A percentile compares a stretch with the other conserved stretches of the same genome.
phyloP scores from a whole-genome alignment of 1,140 invertebrate species.

The Leptoteleia sp. region DNA sequence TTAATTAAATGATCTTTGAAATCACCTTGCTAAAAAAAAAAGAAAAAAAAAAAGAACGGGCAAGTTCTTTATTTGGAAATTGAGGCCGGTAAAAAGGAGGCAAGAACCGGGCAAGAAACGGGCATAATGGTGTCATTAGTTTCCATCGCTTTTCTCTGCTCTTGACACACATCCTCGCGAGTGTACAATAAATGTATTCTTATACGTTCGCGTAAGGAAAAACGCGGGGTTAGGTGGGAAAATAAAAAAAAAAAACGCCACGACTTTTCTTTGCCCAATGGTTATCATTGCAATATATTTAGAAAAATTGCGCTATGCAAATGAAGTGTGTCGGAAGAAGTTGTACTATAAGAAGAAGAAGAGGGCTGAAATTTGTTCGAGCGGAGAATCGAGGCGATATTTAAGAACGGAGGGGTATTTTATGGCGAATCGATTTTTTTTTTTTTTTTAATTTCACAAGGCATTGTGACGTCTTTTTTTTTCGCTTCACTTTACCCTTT shows the following conservation, averaged over 20 bases:
- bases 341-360: constrained; percentile 4
- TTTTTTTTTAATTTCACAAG: constrained; percentile 14
- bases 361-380: not conserved
- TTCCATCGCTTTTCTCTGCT: constrained; percentile 14
- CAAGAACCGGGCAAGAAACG: too few relatives aligned
- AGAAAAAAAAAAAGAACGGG: too few relatives aligned
- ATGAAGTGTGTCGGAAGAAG: constrained; percentile 17
- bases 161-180: constrained; percentile 21
- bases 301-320: constrained; percentile 25
- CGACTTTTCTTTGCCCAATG: constrained; percentile 4
- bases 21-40: too few relatives aligned
- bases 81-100: too few relatives aligned
- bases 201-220: constrained; percentile 2
- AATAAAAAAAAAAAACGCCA: too few relatives aligned
- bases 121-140: constrained; percentile 20
- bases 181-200: constrained; percentile 38
- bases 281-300: constrained; percentile 35
- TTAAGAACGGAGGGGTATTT: constrained; percentile 21
- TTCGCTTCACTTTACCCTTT: too few relatives aligned
- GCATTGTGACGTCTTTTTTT: constrained; percentile 7
- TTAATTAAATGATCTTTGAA: too few relatives aligned
- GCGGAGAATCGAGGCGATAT: constrained; percentile 16
- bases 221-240: too few relatives aligned
- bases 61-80: too few relatives aligned
- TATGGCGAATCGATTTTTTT: constrained; percentile 18